Percentiles rank a stretch among this genome's conserved stretches.
Conservation (phyloP, 2,113 vertebrate genomes). For the Trematomus loennbergii region DNA sequence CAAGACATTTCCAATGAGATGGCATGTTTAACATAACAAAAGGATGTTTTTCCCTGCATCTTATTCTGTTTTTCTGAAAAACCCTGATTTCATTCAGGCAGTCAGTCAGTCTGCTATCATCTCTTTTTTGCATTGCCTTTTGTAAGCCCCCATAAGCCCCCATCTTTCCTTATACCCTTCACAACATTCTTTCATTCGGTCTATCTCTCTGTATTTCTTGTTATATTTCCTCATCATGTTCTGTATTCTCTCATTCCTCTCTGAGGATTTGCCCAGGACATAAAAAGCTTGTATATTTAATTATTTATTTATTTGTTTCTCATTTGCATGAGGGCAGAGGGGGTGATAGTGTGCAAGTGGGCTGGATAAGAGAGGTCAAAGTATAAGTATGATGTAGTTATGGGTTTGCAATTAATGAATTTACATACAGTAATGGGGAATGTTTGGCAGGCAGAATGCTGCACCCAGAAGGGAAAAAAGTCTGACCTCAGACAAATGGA, state of each 20-base stretch:
- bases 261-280: slow-evolving; percentile 60
- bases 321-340: slow-evolving; percentile 48
- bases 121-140: slow-evolving; percentile 48
- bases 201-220: slow-evolving; percentile 7
- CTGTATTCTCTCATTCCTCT: slow-evolving; percentile 15
- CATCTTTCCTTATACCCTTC: slow-evolving; percentile 29
- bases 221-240: slow-evolving; percentile 12
- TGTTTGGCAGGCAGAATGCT: slow-evolving; percentile 67
- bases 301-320: slow-evolving; percentile 63
- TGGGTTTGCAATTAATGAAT: slow-evolving; percentile 79
- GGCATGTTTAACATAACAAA: slow-evolving; percentile 81
- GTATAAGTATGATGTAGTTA: slow-evolving; percentile 65
- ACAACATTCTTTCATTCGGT: slow-evolving; percentile 4
- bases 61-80: slow-evolving; percentile 69
- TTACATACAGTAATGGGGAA: slow-evolving; percentile 80
- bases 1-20: slow-evolving; percentile 71
- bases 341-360: slow-evolving; percentile 9
- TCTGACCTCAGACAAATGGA: slow-evolving; percentile 79
- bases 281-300: slow-evolving; percentile 41
- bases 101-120: slow-evolving; percentile 66
- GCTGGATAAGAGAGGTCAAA: slow-evolving; percentile 63
- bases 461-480: slow-evolving; percentile 61
- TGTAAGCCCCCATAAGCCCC: slow-evolving; percentile 61
- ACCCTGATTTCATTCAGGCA: slow-evolving; percentile 72
- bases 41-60: slow-evolving; percentile 73